Evolutionary conservation across 2,797 vertebrate genomes (phyloP).

Genomic region (Esox masquinongy): DNA sequence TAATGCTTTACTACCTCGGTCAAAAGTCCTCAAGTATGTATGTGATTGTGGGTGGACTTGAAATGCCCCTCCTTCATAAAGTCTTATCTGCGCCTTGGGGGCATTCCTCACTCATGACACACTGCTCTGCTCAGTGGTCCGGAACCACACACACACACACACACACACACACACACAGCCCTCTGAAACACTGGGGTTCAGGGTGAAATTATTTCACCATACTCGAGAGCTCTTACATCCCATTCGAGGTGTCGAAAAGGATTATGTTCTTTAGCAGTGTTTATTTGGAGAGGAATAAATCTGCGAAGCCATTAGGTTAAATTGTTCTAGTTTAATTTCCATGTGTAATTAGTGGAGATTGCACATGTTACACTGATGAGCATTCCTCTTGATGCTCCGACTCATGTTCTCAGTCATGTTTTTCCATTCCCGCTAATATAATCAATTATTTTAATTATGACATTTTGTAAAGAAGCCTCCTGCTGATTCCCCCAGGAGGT

Average conservation of each 20-base stretch:
- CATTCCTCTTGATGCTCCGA: background rate
- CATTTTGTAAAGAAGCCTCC: constrained; percentile 36
- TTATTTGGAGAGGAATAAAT: background rate
- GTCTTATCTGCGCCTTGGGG: constrained; percentile 27
- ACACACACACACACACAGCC: background rate
- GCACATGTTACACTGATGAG: constrained; percentile 28
- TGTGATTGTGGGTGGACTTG: constrained; percentile 21
- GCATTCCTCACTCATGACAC: constrained; percentile 19
- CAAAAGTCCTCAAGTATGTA: constrained; percentile 3
- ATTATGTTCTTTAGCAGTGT: background rate
- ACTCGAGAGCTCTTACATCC: background rate
- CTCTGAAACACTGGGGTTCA: background rate
- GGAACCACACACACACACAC: constrained; percentile 4
- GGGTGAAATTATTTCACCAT: background rate
- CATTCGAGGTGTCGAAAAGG: background rate
- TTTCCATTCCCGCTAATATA: constrained; percentile 31
- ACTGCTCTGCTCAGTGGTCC: background rate
- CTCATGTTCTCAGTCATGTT: constrained; percentile 27
- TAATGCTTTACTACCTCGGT: constrained; percentile 10
- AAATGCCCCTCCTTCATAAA: constrained; percentile 31
- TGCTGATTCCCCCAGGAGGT: constrained; percentile 17
- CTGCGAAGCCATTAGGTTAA: background rate
- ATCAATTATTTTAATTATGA: constrained; percentile 36
- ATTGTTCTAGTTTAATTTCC: background rate
- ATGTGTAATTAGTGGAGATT: constrained; percentile 12